Evolutionary conservation across 2,113 vertebrate genomes (phyloP).

Genomic region (Rutilus rutilus): DNA sequence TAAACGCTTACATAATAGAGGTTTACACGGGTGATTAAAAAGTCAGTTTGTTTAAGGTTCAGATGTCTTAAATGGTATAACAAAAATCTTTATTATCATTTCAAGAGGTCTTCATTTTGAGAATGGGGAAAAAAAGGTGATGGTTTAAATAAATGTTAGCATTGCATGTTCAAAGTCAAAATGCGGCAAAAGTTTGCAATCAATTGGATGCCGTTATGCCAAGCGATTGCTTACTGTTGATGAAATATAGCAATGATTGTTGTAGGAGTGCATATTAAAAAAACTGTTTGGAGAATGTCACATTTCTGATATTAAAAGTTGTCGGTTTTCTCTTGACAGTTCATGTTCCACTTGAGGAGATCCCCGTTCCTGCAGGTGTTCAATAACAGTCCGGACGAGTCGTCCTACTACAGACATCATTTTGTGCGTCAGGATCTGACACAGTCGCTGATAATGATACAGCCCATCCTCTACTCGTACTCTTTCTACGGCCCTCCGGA

Average conservation of each 20-base stretch:
- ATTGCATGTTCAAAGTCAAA: too few species aligned
- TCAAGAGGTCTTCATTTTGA: too few species aligned
- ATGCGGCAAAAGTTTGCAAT: too few species aligned
- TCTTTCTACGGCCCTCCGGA: conserved; percentile 96
- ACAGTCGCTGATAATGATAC: conserved; percentile 97
- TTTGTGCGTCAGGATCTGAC: conserved; percentile 95
- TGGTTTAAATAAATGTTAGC: too few species aligned
- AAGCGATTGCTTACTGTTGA: too few species aligned
- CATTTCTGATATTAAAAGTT: conserved; percentile 5
- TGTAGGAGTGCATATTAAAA: too few species aligned
- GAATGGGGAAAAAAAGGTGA: too few species aligned
- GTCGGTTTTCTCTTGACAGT: conserved; percentile 71
- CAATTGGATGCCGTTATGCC: too few species aligned
- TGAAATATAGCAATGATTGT: too few species aligned
- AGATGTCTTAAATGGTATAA: background rate
- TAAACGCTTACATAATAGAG: background rate
- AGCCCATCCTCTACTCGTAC: conserved; percentile 97
- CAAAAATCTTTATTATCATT: too few species aligned
- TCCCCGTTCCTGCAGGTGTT: conserved; percentile 98
- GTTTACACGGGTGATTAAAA: background rate
- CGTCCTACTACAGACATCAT: conserved; percentile 94
- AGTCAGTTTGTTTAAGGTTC: background rate
- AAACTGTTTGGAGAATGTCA: background rate
- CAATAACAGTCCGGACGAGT: conserved; percentile 97
- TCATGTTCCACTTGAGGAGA: conserved; percentile 96